Percentiles rank a stretch among this genome's conserved stretches.
These are phyloP conservation scores for Apeira syringaria DNA, from an alignment of 2,888 invertebrate species.

Conservation along the genomic window DNA sequence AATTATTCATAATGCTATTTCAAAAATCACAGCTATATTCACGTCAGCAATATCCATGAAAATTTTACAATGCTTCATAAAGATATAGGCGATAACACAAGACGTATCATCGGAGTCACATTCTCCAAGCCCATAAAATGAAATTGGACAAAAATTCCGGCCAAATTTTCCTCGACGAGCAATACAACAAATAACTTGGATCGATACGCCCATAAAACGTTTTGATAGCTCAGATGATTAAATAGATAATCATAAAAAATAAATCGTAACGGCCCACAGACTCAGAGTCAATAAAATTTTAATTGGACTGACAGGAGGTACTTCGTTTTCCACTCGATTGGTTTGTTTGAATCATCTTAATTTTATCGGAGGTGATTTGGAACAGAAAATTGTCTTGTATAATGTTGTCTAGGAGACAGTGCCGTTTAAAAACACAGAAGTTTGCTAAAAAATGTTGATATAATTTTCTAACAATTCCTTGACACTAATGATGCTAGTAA, in stretches of 20 bases:
- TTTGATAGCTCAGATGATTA: constrained; percentile 51
- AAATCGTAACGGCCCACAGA: constrained; percentile 38
- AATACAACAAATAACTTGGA: constrained; percentile 28
- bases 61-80: too few species aligned
- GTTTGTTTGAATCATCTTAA: constrained; percentile 40
- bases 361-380: constrained; percentile 35
- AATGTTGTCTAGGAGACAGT: constrained; percentile 17
- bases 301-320: constrained; percentile 46
- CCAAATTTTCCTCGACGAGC: constrained; percentile 23
- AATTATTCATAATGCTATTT: too few species aligned
- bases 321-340: constrained; percentile 46
- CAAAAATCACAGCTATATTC: too few species aligned
- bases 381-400: constrained; percentile 26
- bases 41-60: too few species aligned
- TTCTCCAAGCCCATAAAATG: constrained; percentile 23
- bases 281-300: constrained; percentile 42
- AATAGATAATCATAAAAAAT: constrained; percentile 61
- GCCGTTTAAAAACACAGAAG: neutral
- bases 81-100: constrained; percentile 16
- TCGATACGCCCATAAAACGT: constrained; percentile 42
- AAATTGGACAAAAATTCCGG: constrained; percentile 26
- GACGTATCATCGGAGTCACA: constrained; percentile 22
- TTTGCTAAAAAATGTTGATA: too few species aligned
- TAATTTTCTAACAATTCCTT: too few species aligned
- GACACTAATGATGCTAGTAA: too few species aligned